Evolutionary conservation across 1,140 invertebrate genomes (phyloP), one percentile per base, ranked within the genome.

Genomic region (Nasonia longicornis): DNA sequence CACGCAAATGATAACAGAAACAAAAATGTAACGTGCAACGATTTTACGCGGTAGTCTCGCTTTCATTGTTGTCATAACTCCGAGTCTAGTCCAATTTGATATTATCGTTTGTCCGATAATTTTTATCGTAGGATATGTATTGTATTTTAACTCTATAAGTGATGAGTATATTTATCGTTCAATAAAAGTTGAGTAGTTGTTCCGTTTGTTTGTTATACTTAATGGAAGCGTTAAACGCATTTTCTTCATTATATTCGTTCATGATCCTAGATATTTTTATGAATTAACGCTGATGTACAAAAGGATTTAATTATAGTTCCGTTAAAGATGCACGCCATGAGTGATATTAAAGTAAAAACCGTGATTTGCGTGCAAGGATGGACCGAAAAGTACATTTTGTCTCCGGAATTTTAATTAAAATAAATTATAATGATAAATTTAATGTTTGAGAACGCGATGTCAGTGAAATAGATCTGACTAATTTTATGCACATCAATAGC

Each of bases 21-120:
- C 3, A 58, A 70, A 58, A 70, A 76, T 16, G n/a, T 48, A 64
- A 63, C 4, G 48, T 63, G 67, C 63, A 81, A 71, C 72, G 73
- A 71, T 81, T 81, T 70, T 81, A 38, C 11, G 79, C 48, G 35
- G 3, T 76, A 58, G 67, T 63, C n/a, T 70, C 63, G 66, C 73
- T 81, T 71, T 76, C 42, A 76, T 76, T 75, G 29, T 74, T 70
- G 73, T 76, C 71, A 35, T 31, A 75, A 12, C 20, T 70, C n/a
- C 20, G 48, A 74, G 35, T 74, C 26, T 69, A 75, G 63, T 74
- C 58, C 20, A 45, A 22, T 45, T 79, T 73, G 7, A 45, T 74
- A 80, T 20, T 71, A 71, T 64, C 29, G 22, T 79, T 67, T 78
- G 42, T 2, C 14, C 26, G 42, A 48, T n/a, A 1, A 77, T 69